Conservation (phyloP, 2,888 invertebrate genomes). For the Aphrophora alni region DNA sequence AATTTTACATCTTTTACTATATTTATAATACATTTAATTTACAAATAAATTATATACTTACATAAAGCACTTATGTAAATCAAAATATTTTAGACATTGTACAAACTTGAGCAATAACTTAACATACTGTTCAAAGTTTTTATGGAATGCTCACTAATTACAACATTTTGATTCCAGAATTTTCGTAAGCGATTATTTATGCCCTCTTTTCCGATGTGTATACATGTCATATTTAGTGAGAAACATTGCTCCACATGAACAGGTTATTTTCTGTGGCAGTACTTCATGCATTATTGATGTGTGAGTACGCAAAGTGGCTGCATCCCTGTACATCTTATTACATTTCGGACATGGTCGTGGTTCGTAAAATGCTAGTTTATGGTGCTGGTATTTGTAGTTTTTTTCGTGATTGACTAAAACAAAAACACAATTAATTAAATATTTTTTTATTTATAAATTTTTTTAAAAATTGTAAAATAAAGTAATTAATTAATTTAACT, state of each 20-base stretch:
- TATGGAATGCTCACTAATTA: too few species aligned
- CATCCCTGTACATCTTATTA: constrained; percentile 28
- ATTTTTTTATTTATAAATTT: too few species aligned
- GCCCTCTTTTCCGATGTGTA: constrained; percentile 15
- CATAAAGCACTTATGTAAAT: too few species aligned
- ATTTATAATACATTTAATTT: too few species aligned
- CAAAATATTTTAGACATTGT: too few species aligned
- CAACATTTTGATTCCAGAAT: too few species aligned
- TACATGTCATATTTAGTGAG: constrained; percentile 15
- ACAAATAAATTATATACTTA: too few species aligned
- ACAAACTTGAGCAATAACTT: too few species aligned
- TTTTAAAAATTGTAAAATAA: too few species aligned
- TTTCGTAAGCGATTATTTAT: not conserved
- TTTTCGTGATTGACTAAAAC: not conserved
- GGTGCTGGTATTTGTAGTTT: not conserved
- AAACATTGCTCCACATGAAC: constrained; percentile 13
- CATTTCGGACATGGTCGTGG: constrained; percentile 35
- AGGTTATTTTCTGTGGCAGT: not conserved
- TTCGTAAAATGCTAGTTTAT: constrained; percentile 31
- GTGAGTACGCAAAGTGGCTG: constrained; percentile 32
- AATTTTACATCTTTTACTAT: too few species aligned
- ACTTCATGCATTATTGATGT: constrained; percentile 27
- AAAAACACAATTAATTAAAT: not conserved
- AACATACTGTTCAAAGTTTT: too few species aligned
- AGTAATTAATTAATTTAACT: too few species aligned